These are phyloP conservation scores for Willisornis vidua DNA, from an alignment of 2,113 vertebrate species.

Conservation along the genomic window DNA sequence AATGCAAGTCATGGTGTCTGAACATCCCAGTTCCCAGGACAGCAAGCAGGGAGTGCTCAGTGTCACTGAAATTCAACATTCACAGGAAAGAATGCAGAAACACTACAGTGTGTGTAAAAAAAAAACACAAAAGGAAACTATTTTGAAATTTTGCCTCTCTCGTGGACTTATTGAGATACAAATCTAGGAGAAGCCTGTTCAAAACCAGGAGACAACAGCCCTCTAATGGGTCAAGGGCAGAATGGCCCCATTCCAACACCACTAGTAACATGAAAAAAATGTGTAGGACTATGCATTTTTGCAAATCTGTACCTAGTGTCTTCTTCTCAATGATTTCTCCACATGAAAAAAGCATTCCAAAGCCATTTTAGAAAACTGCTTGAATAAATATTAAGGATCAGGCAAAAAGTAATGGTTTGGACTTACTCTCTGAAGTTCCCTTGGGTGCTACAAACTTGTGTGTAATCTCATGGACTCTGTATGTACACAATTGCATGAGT, in stretches of 20 bases:
- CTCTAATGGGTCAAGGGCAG: not conserved
- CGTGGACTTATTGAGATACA: not conserved
- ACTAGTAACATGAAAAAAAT: not conserved
- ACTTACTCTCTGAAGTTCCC: not conserved
- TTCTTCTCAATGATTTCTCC: not conserved
- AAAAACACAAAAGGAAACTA: not conserved
- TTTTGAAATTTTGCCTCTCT: not conserved
- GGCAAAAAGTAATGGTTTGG: not conserved
- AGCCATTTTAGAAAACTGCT: not conserved
- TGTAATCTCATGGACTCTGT: not conserved
- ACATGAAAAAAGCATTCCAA: not conserved
- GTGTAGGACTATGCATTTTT: not conserved
- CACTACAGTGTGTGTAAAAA: not conserved
- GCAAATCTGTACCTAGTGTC: not conserved
- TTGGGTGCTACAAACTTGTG: not conserved
- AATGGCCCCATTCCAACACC: not conserved
- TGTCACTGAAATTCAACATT: not conserved
- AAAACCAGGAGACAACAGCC: not conserved
- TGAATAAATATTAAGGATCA: not conserved
- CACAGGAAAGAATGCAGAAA: not conserved
- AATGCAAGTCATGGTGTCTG: not conserved
- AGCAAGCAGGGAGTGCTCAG: not conserved
- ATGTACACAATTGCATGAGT: rapidly evolving
- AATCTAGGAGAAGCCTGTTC: not conserved
- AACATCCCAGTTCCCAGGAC: not conserved